These are phyloP conservation scores for Phataginus tetradactyla DNA, from an alignment of 2,797 vertebrate species.

Conservation along the genomic window DNA sequence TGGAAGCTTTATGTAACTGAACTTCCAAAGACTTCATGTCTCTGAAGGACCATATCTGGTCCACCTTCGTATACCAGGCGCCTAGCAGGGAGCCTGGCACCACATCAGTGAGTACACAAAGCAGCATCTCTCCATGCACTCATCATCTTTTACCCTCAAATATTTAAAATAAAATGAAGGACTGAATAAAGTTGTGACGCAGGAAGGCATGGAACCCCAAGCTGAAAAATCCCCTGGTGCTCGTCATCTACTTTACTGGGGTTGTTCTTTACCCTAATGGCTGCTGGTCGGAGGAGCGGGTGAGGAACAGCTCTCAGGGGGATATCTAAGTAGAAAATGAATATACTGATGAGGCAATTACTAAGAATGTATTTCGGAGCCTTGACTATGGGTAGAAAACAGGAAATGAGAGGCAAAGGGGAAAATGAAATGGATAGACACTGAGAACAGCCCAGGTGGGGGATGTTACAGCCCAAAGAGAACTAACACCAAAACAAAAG, in stretches of 20 bases:
- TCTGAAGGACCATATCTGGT: background rate
- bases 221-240: background rate
- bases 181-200: conserved; percentile 7
- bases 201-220: background rate
- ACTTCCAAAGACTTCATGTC: background rate
- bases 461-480: background rate
- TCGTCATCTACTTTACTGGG: background rate
- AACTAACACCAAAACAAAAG: background rate
- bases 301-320: background rate
- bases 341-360: background rate
- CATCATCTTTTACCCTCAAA: background rate
- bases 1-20: background rate
- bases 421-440: background rate
- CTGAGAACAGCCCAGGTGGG: background rate
- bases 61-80: background rate
- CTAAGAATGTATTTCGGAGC: background rate
- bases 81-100: background rate
- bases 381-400: background rate
- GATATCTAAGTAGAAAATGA: background rate
- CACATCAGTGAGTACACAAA: background rate
- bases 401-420: background rate
- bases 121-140: background rate
- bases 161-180: conserved; percentile 5
- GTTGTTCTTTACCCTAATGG: background rate
- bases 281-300: background rate